Base-by-base conservation (phyloP, 2,113 vertebrate genomes). In the Nansenia antarctica region DNA sequence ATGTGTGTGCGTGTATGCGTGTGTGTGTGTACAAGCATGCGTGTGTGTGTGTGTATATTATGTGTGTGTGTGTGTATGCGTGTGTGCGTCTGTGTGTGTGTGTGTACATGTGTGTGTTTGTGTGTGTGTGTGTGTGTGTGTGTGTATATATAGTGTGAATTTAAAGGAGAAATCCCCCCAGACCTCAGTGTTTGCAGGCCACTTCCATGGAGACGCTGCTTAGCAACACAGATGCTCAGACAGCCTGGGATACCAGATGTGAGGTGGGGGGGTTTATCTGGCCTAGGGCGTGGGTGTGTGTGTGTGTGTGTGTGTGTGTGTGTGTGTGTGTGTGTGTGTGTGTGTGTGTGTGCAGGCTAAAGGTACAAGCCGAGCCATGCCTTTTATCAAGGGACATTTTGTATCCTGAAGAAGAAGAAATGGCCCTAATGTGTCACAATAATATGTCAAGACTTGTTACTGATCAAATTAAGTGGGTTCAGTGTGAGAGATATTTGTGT, bases 171-270 rank as follows among this genome's bases (percentile, higher is more conserved):
- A 47, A 58, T 77, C 86, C 85, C 83, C 59, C 32, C 35, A 74
- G 86, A 72, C 65, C 49, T 64, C 47, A 55, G 5, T 89, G 87
- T 89, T 89, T 89, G 82, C 77, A 65, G 67, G 72, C 73, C 69
- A 52, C 73, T 1, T 82, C 88, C 91, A 87, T 89, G 84, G 86
- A 59, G 84, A 90, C 86, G 2, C 53, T 61, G 68, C 26, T 2
- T 73, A 61, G 79, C 78, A 83, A 80, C 77, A 55, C 67, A 34
- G 82, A 76, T 75, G 78, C 79, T 65, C n/a, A 22, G 4, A 77
- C 79, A 62, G 39, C 76, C 18, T 35, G 47, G 79, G 82, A 80
- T 80, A 79, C 54, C 82, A 82, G 78, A 73, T 80, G 83, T 81
- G 80, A 77, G 83, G 60, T 77, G 22, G 22, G 26, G 54, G 11